A percentile compares a stretch with the other conserved stretches of the same genome.
These are phyloP conservation scores for Anastrepha ludens DNA, from an alignment of 1,140 invertebrate species.

Conservation along the genomic window DNA sequence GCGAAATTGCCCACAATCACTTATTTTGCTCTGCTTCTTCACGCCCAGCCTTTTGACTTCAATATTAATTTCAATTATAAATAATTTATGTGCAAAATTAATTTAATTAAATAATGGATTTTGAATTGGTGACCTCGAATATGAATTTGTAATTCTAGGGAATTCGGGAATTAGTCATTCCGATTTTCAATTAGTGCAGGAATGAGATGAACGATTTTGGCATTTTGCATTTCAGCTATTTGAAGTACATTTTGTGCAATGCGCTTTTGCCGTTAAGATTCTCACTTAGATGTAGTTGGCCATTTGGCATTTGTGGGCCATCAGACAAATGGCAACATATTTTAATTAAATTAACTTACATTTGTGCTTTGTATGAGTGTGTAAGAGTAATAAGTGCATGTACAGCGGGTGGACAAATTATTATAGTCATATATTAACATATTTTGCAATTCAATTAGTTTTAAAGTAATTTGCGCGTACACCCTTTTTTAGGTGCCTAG, in stretches of 20 bases:
- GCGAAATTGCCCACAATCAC: background rate
- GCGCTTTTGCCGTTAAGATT: background rate
- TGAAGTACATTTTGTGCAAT: background rate
- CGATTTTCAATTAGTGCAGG: background rate
- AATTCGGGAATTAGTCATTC: conserved; percentile 4
- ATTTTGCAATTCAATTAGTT: too few species aligned
- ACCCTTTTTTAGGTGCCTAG: too few species aligned
- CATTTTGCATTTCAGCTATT: background rate
- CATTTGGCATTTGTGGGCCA: background rate
- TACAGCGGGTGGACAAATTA: too few species aligned
- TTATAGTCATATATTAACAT: too few species aligned
- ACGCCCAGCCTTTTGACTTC: background rate
- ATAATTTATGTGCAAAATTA: conserved; percentile 44
- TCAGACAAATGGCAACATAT: background rate
- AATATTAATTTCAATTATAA: conserved; percentile 30
- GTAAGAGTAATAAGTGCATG: too few species aligned
- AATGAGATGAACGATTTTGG: background rate
- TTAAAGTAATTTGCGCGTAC: too few species aligned
- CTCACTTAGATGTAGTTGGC: background rate
- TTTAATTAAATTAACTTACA: background rate
- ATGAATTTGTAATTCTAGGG: background rate
- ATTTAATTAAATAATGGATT: conserved; percentile 30
- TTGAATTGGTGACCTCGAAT: conserved; percentile 37
- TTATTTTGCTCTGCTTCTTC: background rate
- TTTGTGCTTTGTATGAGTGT: too few species aligned